Base-by-base conservation (phyloP, 2,888 invertebrate genomes). In the Eupelmus urozonus region DNA sequence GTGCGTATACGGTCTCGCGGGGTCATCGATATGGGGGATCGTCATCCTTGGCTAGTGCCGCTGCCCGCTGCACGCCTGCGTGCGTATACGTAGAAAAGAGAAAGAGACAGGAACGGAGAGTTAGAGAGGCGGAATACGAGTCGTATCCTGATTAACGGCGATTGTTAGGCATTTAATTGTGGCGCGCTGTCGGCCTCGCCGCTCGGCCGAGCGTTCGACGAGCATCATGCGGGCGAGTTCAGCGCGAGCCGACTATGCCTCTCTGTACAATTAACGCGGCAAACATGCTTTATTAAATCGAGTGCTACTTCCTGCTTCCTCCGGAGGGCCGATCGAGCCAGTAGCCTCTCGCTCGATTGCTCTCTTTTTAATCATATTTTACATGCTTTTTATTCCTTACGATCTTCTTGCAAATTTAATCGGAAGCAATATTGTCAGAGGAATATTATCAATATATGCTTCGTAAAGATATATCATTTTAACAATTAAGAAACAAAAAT, bases 71-170 rank as follows among this genome's bases (percentile, higher is more conserved):
- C n/a, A n/a, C n/a, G n/a, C n/a, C n/a, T n/a, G n/a, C n/a, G n/a
- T n/a, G n/a, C n/a, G n/a, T n/a, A n/a, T 34, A 34, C 34, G 34
- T 73, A 42, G 29, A 5, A 72, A 74, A n/a, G 78, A 79, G 71
- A 82, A 55, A 78, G 65, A 51, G 70, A 51, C 78, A 79, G 71
- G 82, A 55, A 78, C 62, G 45, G 70, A 51, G 76, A 9, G 9
- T 34, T 34, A 34, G 34, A 23, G n/a, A 13, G 57, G n/a, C n/a
- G 18, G 11, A 34, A 27, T 34, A 34, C 60, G 80, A 81, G 51
- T 75, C 60, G 83, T 82, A 81, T 84, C 83, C 83, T 83, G 82
- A 83, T 85, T 84, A 82, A 72, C 72, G 71, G 60, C 76, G 80
- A 85, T 84, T 82, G 82, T 82, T 67, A 76, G 67, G 45, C 62